Evolutionary conservation across 1,140 invertebrate species (phyloP).

Genomic region (Drosophila pruinosa): DNA sequence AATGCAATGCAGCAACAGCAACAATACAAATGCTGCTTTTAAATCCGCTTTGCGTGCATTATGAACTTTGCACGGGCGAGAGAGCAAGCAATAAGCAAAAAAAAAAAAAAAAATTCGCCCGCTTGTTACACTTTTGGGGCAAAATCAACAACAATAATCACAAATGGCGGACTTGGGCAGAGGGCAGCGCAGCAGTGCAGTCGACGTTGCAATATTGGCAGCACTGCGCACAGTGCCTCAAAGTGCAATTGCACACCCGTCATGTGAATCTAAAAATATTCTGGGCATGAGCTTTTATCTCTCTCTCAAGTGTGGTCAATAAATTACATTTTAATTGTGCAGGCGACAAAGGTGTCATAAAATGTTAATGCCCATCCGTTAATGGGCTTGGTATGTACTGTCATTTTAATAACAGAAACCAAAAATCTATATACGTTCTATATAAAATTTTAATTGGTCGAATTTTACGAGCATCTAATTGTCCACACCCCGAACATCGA

Average conservation of each 20-base stretch:
- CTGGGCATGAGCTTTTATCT: too few relatives aligned
- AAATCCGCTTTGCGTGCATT: slow-evolving; percentile 66
- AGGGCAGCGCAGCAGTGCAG: slow-evolving; percentile 33
- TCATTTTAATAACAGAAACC: neutral
- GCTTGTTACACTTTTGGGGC: slow-evolving; percentile 42
- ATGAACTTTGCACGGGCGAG: slow-evolving; percentile 76
- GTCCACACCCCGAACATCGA: slow-evolving; percentile 42
- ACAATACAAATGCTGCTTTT: slow-evolving; percentile 20
- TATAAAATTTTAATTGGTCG: slow-evolving; percentile 37
- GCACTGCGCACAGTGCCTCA: slow-evolving; percentile 44
- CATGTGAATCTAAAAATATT: neutral
- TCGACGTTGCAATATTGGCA: slow-evolving; percentile 1
- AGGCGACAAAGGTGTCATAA: neutral
- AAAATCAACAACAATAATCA: slow-evolving; percentile 18
- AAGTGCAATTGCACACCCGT: neutral
- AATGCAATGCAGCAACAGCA: slow-evolving; percentile 19
- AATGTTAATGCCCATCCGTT: neutral
- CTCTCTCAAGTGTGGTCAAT: too few relatives aligned
- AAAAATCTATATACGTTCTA: neutral
- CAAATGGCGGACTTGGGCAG: slow-evolving; percentile 23
- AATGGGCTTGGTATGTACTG: neutral
- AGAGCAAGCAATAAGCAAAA: slow-evolving; percentile 49
- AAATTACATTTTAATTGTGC: neutral
- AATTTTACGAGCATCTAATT: slow-evolving; percentile 55
- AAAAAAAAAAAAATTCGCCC: slow-evolving; percentile 19